Conservation (phyloP, 2,113 vertebrate species). For the Condylura cristata region DNA sequence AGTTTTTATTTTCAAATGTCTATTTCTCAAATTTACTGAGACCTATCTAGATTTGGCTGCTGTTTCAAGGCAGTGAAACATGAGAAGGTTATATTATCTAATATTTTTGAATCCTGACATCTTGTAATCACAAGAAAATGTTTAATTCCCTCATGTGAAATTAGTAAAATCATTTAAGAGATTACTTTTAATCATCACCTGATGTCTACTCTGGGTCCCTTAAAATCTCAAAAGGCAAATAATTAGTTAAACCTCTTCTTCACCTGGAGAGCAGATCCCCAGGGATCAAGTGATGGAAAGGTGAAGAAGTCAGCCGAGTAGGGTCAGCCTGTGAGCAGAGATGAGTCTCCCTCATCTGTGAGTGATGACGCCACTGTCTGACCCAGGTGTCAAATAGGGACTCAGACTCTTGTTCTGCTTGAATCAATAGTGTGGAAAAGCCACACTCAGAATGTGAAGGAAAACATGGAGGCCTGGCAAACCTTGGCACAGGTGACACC, state of each 20-base stretch:
- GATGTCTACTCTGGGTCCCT: neutral
- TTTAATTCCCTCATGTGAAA: neutral
- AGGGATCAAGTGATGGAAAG: neutral
- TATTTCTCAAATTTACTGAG: neutral
- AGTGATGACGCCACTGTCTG: accelerated
- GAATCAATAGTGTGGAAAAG: neutral
- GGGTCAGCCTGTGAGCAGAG: neutral
- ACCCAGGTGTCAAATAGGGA: neutral
- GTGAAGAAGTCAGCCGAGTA: neutral
- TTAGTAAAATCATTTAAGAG: neutral
- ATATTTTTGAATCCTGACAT: neutral
- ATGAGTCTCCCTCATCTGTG: neutral
- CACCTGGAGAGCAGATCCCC: neutral
- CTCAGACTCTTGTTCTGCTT: neutral
- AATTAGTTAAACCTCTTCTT: neutral
- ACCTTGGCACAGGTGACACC: neutral
- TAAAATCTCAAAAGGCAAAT: neutral
- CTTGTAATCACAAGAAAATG: neutral
- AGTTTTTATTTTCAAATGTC: neutral
- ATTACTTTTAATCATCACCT: neutral
- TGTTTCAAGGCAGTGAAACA: neutral
- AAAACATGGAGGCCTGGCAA: neutral
- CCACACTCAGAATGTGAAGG: neutral
- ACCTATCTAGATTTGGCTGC: neutral
- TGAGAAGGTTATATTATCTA: neutral